A percentile compares a stretch with the other conserved stretches of the same genome.
phyloP scores from a whole-genome alignment of 1,140 invertebrate species.

The Brachionus rotundiformis region DNA sequence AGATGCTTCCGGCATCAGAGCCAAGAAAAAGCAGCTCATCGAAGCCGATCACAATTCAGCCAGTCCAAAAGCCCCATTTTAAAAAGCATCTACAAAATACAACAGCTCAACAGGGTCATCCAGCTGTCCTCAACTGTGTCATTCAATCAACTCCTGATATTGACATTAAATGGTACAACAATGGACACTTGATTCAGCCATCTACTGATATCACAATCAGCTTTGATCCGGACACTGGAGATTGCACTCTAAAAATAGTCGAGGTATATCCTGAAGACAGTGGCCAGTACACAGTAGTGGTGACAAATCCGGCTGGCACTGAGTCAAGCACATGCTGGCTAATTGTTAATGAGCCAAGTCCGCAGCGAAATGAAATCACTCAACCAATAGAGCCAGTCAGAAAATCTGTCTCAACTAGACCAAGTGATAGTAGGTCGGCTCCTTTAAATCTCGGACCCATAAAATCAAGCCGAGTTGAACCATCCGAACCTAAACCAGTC shows the following conservation, averaged over 20 bases:
- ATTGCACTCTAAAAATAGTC: background rate
- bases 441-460: constrained; percentile 1
- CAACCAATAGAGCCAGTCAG: background rate
- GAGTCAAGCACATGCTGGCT: constrained; percentile 14
- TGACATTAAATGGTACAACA: constrained; percentile 32
- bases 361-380: background rate
- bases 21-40: constrained; percentile 28
- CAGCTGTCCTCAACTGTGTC: background rate
- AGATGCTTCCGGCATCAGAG: constrained; percentile 35
- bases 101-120: background rate
- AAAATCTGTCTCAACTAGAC: background rate
- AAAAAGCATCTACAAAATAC: constrained; percentile 26
- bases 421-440: background rate
- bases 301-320: constrained; percentile 28
- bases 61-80: constrained; percentile 43
- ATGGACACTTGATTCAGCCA: constrained; percentile 39
- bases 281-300: constrained; percentile 38
- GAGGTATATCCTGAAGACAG: constrained; percentile 41
- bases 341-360: constrained; percentile 28
- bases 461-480: background rate
- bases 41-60: constrained; percentile 43
- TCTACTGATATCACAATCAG: constrained; percentile 42
- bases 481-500: background rate
- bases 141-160: constrained; percentile 33
- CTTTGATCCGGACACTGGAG: constrained; percentile 10